These are phyloP conservation scores for Trogon surrucura DNA, from an alignment of 2,113 vertebrate genomes.

Conservation along the genomic window DNA sequence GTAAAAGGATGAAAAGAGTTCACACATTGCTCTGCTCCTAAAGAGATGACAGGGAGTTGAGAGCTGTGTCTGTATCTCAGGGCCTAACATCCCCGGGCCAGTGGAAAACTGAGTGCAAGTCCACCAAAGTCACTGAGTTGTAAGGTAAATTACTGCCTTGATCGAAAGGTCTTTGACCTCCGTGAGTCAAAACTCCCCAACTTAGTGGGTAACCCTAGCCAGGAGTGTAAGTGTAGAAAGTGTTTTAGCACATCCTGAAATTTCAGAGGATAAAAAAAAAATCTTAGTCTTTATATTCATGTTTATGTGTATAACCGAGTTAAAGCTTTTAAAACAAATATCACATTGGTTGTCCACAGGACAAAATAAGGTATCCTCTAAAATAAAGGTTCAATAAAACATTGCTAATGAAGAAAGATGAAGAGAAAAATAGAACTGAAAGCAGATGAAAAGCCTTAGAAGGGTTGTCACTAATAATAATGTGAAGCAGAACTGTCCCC, in stretches of 20 bases:
- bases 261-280: not conserved
- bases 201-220: not conserved
- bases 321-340: not conserved
- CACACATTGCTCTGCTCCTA: not conserved
- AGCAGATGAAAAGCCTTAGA: not conserved
- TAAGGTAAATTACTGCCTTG: not conserved
- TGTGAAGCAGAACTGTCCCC: not conserved
- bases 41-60: not conserved
- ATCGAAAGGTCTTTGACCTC: not conserved
- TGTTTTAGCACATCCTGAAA: not conserved
- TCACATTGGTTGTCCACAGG: not conserved
- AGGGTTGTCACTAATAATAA: not conserved
- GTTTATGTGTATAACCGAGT: not conserved
- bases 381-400: not conserved
- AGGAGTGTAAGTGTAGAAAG: not conserved
- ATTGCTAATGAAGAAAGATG: not conserved
- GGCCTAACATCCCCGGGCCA: not conserved
- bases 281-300: not conserved
- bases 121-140: not conserved
- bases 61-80: not conserved
- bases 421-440: not conserved
- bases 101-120: not conserved
- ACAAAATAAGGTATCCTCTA: not conserved
- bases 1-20: slow-evolving; percentile 8
- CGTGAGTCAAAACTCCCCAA: not conserved